Conservation (phyloP, 2,113 vertebrate genomes). For the Microcebus griseorufus region DNA sequence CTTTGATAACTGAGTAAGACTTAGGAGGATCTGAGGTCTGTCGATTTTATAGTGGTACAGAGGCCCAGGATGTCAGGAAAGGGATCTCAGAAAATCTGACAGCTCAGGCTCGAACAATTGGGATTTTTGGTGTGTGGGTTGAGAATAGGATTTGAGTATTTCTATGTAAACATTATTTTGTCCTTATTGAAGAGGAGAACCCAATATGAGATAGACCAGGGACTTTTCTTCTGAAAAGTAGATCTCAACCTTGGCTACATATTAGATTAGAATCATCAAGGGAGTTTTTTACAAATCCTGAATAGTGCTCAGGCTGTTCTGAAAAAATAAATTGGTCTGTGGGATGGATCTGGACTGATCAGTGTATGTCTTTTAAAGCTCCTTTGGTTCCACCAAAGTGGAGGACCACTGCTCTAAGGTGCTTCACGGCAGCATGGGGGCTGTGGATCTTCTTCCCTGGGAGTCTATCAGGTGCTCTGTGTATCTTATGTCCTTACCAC, state of each 20-base stretch:
- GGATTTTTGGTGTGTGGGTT: not conserved
- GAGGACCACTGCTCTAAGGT: not conserved
- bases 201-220: not conserved
- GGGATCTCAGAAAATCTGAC: not conserved
- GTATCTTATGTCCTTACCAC: not conserved
- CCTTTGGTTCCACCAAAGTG: not conserved
- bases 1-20: not conserved
- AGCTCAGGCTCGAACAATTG: not conserved
- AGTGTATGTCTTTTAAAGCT: not conserved
- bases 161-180: not conserved
- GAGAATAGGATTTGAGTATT: not conserved
- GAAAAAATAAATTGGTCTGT: not conserved
- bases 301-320: not conserved
- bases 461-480: not conserved
- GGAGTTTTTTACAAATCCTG: not conserved
- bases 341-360: not conserved
- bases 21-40: not conserved
- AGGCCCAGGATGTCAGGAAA: not conserved
- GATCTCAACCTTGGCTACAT: not conserved
- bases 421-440: not conserved
- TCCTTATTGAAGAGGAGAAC: conserved; percentile 19
- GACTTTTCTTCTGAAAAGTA: not conserved
- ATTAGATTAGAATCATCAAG: not conserved
- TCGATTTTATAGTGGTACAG: not conserved
- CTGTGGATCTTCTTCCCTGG: not conserved